phyloP scores from a whole-genome alignment of 2,797 vertebrate genomes.

The Oreochromis mossambicus region DNA sequence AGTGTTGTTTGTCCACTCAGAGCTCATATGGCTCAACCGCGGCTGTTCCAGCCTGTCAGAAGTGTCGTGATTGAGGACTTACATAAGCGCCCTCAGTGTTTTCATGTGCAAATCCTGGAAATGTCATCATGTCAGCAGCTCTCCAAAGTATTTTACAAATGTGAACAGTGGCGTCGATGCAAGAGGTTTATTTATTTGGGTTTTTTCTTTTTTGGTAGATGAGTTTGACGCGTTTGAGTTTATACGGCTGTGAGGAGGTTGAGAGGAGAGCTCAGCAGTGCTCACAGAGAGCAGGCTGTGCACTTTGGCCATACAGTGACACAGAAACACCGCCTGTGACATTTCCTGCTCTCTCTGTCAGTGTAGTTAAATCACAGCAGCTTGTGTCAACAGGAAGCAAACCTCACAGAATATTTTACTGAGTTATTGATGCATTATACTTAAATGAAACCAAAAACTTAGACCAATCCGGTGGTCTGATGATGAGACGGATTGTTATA shows the following conservation, averaged over 20 bases:
- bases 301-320: not conserved
- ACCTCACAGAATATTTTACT: not conserved
- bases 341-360: not conserved
- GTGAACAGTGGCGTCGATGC: not conserved
- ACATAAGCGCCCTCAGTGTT: not conserved
- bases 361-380: not conserved
- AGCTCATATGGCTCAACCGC: not conserved
- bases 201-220: not conserved
- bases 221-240: not conserved
- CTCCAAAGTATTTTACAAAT: not conserved
- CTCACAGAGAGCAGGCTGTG: not conserved
- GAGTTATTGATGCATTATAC: not conserved
- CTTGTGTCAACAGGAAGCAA: not conserved
- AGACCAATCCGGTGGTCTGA: not conserved
- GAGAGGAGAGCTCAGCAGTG: not conserved
- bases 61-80: not conserved
- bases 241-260: not conserved
- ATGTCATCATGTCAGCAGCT: not conserved
- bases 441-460: not conserved
- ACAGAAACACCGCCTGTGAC: not conserved
- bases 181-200: not conserved
- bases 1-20: constrained; percentile 15
- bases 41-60: not conserved
- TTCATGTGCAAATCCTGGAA: not conserved
- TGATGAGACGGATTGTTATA: not conserved